Evolutionary conservation across 2,113 vertebrate species (phyloP).

Genomic region (Prochilodus magdalenae): DNA sequence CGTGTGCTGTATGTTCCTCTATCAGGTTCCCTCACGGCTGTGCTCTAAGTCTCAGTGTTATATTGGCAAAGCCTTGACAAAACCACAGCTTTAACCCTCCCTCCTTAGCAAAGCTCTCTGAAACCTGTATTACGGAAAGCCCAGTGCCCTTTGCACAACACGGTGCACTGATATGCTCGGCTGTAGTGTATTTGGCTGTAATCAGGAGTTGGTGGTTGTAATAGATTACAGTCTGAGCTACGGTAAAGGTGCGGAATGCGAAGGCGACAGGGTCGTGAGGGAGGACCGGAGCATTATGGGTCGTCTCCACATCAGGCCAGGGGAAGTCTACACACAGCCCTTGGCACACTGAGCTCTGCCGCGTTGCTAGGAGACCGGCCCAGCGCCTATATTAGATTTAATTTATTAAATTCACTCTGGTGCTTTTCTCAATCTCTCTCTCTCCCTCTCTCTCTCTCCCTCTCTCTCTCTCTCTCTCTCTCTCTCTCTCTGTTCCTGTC

Average conservation of each 20-base stretch:
- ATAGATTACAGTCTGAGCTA: constrained; percentile 30
- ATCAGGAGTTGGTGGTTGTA: background rate
- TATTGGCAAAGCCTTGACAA: background rate
- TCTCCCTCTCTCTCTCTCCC: constrained; percentile 32
- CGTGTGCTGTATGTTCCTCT: background rate
- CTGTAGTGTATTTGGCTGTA: background rate
- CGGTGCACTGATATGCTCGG: too few relatives aligned
- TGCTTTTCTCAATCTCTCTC: constrained; percentile 41
- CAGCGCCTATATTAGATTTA: constrained; percentile 74
- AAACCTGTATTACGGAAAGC: background rate
- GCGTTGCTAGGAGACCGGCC: constrained; percentile 80
- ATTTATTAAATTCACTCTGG: constrained; percentile 77
- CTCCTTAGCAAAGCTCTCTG: background rate
- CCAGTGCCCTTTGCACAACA: background rate
- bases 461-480: constrained; percentile 36
- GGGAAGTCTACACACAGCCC: constrained; percentile 68
- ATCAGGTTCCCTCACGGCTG: background rate
- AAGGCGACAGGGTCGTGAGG: constrained; percentile 19
- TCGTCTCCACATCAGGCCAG: constrained; percentile 57
- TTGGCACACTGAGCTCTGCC: constrained; percentile 69
- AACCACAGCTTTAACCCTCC: background rate
- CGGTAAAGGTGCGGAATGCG: constrained; percentile 46
- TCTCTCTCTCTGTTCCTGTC: constrained; percentile 34
- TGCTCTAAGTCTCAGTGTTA: background rate
- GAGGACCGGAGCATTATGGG: constrained; percentile 50